Evolutionary conservation across 2,888 invertebrate species (phyloP).

Genomic region (Cyaniris semiargus): DNA sequence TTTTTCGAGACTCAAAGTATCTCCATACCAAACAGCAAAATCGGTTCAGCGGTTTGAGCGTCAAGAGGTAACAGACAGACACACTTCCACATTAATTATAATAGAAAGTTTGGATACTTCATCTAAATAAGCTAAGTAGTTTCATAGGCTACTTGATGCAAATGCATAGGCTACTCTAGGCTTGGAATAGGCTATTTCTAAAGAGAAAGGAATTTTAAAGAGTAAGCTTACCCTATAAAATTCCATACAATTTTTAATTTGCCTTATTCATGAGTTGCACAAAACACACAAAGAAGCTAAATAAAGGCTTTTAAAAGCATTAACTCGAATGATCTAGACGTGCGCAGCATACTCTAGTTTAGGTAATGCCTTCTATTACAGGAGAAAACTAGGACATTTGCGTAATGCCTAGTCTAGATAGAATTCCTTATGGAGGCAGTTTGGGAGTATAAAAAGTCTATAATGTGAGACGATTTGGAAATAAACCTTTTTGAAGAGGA

Average conservation of each 20-base stretch:
- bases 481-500: background rate
- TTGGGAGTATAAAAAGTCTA: background rate
- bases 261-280: background rate
- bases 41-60: no score
- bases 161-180: no score
- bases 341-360: constrained; percentile 14
- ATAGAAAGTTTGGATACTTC: no score
- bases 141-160: no score
- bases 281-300: background rate
- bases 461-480: background rate
- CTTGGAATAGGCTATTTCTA: no score
- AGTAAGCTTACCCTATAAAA: background rate
- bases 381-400: constrained; percentile 33
- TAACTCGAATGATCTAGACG: constrained; percentile 20
- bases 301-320: constrained; percentile 27
- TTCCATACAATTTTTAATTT: background rate
- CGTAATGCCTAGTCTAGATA: constrained; percentile 30
- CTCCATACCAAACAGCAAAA: no score
- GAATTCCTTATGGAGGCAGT: constrained; percentile 13
- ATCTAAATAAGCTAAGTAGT: no score
- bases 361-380: constrained; percentile 28
- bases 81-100: no score
- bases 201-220: no score
- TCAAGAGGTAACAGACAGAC: no score
- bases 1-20: no score